Evolutionary conservation across 2,888 invertebrate genomes (phyloP).

Genomic region (Syrphus vitripennis): DNA sequence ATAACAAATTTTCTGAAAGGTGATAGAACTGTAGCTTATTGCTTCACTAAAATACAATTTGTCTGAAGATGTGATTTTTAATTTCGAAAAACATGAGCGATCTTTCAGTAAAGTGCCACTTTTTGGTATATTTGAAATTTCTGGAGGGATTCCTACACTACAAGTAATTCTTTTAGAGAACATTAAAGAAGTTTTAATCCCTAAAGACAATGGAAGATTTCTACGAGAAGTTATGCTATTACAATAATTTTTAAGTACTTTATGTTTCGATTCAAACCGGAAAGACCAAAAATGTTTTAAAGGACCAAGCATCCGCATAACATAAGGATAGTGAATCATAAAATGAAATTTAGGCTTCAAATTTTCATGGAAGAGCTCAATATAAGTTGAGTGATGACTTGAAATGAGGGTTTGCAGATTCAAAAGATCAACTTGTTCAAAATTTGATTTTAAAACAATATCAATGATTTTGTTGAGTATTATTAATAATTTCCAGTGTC

Average conservation of each 20-base stretch:
- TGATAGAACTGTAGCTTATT: not conserved
- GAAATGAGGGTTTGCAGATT: not conserved
- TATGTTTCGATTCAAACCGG: not conserved
- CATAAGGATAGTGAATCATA: conserved; percentile 23
- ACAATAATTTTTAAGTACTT: not conserved
- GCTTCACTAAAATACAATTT: not conserved
- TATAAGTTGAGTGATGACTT: conserved; percentile 4
- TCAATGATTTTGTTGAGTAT: not conserved
- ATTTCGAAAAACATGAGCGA: not conserved
- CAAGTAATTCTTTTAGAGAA: not conserved
- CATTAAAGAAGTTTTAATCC: not conserved
- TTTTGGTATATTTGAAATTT: not conserved
- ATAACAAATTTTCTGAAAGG: not conserved
- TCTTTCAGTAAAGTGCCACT: conserved; percentile 1
- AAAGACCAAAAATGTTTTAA: not conserved
- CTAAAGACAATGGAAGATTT: not conserved
- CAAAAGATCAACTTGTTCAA: conserved; percentile 4
- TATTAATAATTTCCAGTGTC: not conserved
- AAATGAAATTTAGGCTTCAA: conserved; percentile 21
- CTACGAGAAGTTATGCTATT: not conserved
- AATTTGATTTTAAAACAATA: conserved; percentile 12
- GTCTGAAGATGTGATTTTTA: not conserved
- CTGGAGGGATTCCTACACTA: not conserved
- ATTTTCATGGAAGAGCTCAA: conserved; percentile 5
- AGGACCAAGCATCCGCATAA: not conserved